Evolutionary conservation across 2,888 invertebrate species (phyloP).

Genomic region (Epirrita christyi): DNA sequence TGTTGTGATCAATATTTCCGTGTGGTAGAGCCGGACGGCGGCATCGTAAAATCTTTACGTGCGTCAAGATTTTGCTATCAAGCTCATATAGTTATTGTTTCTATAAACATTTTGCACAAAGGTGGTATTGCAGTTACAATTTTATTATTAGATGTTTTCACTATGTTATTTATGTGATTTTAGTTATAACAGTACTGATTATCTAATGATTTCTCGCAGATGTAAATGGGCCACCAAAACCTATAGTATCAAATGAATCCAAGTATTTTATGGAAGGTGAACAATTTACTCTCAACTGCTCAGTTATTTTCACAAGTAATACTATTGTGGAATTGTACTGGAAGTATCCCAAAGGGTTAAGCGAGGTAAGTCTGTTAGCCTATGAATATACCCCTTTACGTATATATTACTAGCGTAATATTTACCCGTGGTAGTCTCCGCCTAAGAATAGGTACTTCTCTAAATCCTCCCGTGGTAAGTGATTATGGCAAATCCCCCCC

Average conservation of each 20-base stretch:
- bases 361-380: conserved; percentile 43
- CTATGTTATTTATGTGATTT: background rate
- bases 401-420: too few relatives aligned
- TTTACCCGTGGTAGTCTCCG: too few relatives aligned
- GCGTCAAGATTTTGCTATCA: background rate
- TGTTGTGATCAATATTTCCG: too few relatives aligned
- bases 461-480: too few relatives aligned
- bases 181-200: background rate
- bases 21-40: background rate
- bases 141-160: too few relatives aligned
- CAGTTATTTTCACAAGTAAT: conserved; percentile 52
- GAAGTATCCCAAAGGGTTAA: conserved; percentile 47
- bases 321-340: conserved; percentile 56
- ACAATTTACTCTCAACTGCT: conserved; percentile 67
- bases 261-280: conserved; percentile 60
- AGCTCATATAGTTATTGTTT: background rate
- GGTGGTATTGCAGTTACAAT: conserved; percentile 2
- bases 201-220: conserved; percentile 40
- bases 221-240: conserved; percentile 47
- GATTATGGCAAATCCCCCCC: too few relatives aligned
- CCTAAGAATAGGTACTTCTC: too few relatives aligned
- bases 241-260: conserved; percentile 43
- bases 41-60: background rate
- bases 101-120: background rate
- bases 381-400: too few relatives aligned